Conservation (phyloP, 2,113 vertebrate species). For the Labeo rohita region DNA sequence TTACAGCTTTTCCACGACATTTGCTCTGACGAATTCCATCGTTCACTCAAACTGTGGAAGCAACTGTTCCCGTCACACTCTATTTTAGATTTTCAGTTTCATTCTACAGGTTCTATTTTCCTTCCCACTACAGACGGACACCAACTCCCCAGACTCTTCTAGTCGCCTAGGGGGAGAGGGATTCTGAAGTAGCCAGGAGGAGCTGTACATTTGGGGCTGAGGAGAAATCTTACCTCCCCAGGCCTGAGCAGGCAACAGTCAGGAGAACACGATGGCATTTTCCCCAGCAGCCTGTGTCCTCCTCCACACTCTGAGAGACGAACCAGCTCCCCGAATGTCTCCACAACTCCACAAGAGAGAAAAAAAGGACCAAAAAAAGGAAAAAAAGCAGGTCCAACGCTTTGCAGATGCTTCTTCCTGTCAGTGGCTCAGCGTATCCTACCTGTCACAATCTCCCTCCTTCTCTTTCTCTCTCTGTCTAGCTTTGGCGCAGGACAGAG, state of each 20-base stretch:
- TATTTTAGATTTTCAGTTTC: not conserved
- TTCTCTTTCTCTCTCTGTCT: slow-evolving; percentile 44
- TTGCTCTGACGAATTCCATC: not conserved
- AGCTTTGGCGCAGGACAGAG: slow-evolving; percentile 47
- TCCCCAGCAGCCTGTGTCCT: slow-evolving; percentile 71
- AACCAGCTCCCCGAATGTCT: slow-evolving; percentile 35
- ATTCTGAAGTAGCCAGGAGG: slow-evolving; percentile 29
- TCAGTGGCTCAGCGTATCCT: slow-evolving; percentile 65
- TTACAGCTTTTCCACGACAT: slow-evolving; percentile 5
- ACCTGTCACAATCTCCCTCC: slow-evolving; percentile 68
- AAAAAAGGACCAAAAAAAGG: slow-evolving; percentile 21
- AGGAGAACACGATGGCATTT: slow-evolving; percentile 92
- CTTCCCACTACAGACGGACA: not conserved
- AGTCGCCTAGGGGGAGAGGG: not conserved
- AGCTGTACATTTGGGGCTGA: slow-evolving; percentile 1
- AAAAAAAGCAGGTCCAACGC: slow-evolving; percentile 35
- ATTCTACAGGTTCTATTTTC: slow-evolving; percentile 21
- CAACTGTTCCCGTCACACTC: not conserved
- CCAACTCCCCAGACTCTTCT: not conserved
- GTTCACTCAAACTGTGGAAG: not conserved
- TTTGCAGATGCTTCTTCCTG: slow-evolving; percentile 42
- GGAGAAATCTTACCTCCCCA: slow-evolving; percentile 82
- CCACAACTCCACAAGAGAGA: slow-evolving; percentile 57
- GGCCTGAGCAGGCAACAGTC: slow-evolving; percentile 88
- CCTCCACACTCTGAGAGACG: slow-evolving; percentile 56